A percentile compares a stretch with the other conserved stretches of the same genome.
phyloP scores from a whole-genome alignment of 2,113 vertebrate species.

The Toxotes jaculatrix region DNA sequence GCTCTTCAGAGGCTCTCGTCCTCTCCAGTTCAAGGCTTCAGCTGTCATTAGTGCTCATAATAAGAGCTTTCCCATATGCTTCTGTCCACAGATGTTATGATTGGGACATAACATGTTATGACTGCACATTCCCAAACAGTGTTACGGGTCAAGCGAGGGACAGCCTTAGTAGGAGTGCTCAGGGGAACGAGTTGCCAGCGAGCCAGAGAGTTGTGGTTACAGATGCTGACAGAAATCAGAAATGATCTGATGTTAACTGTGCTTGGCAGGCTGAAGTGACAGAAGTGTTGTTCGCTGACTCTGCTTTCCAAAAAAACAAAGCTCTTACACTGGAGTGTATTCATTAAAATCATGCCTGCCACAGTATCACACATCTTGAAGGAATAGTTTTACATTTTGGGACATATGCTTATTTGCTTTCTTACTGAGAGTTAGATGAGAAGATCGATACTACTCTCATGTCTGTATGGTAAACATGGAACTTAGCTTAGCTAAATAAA shows the following conservation, averaged over 20 bases:
- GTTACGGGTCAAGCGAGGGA: constrained; percentile 72
- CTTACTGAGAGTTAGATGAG: background rate
- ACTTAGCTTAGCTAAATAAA: background rate
- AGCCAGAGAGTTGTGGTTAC: constrained; percentile 23
- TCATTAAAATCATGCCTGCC: background rate
- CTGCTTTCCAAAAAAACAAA: background rate
- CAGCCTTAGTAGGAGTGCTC: constrained; percentile 39
- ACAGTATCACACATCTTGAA: background rate
- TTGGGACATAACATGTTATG: constrained; percentile 79
- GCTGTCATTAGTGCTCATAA: constrained; percentile 73
- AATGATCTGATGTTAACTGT: constrained; percentile 53
- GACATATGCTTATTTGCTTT: background rate
- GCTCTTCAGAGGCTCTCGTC: constrained; percentile 66
- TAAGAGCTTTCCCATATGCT: constrained; percentile 79
- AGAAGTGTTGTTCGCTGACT: background rate
- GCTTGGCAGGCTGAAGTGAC: constrained; percentile 50
- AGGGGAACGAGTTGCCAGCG: constrained; percentile 23
- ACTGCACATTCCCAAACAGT: constrained; percentile 74
- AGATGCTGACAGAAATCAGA: constrained; percentile 58
- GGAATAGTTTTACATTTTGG: background rate
- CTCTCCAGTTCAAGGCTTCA: constrained; percentile 67
- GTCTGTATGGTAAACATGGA: background rate
- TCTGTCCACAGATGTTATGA: constrained; percentile 79
- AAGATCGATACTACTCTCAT: background rate
- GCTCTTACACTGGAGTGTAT: background rate